Percentiles rank a stretch among this genome's conserved stretches.
phyloP scores from a whole-genome alignment of 53 echinoderm and acorn worm genomes.

The Luidia sarsii region DNA sequence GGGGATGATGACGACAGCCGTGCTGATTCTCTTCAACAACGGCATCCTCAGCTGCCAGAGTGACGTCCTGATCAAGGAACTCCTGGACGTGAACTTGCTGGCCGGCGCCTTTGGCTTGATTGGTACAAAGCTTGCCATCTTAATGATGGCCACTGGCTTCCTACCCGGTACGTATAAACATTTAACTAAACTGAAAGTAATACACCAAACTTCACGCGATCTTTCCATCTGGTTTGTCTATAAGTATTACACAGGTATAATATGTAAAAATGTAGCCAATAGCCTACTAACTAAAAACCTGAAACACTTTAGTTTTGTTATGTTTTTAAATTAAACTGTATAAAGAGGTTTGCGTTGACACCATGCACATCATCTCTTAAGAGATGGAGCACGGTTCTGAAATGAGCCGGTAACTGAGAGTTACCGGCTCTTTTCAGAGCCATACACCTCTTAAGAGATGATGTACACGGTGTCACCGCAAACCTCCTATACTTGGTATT shows the following conservation, averaged over 20 bases:
- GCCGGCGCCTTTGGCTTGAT: constrained; percentile 5
- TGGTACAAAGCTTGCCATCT: not conserved
- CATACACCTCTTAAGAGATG: too few relatives aligned
- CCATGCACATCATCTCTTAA: too few relatives aligned
- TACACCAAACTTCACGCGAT: not conserved
- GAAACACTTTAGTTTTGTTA: too few relatives aligned
- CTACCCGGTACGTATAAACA: not conserved
- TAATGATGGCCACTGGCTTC: not conserved
- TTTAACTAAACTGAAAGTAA: not conserved
- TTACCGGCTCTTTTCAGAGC: too few relatives aligned
- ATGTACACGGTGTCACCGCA: too few relatives aligned
- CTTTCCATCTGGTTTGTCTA: not conserved
- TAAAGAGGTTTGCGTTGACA: too few relatives aligned
- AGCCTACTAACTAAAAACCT: too few relatives aligned
- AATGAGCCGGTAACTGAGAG: too few relatives aligned
- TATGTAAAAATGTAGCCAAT: not conserved
- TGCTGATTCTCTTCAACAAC: not conserved
- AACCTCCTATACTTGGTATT: too few relatives aligned
- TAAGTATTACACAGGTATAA: not conserved
- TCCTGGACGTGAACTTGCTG: constrained; percentile 5
- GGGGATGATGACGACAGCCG: not conserved
- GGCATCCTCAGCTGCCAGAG: not conserved
- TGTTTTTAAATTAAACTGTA: too few relatives aligned
- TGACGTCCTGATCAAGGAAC: not conserved
- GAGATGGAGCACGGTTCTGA: too few relatives aligned